phyloP scores from a whole-genome alignment of 1,140 invertebrate species.

The Atopsyche davidsoni region DNA sequence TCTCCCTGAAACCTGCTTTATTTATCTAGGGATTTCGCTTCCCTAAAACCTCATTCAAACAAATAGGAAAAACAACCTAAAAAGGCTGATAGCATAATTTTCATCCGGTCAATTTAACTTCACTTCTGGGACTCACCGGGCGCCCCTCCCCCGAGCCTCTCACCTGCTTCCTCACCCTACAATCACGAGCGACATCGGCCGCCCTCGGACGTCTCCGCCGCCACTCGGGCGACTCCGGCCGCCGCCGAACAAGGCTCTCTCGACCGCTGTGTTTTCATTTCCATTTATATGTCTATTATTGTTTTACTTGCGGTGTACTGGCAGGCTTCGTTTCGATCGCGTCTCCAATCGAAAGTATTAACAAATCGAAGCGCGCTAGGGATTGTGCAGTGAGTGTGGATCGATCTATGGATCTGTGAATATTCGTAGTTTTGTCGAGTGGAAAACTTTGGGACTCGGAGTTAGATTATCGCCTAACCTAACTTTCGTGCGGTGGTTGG shows the following conservation, averaged over 20 bases:
- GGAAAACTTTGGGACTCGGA: not conserved
- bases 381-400: not conserved
- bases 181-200: conserved; percentile 13
- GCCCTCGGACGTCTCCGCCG: conserved; percentile 10
- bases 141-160: not conserved
- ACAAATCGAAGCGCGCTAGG: not conserved
- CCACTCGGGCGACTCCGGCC: conserved; percentile 16
- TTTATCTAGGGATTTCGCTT: not conserved
- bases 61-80: no score
- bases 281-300: conserved; percentile 30
- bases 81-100: not conserved
- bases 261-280: conserved; percentile 29
- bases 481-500: conserved; percentile 10
- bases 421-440: no score
- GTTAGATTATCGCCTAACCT: conserved; percentile 11
- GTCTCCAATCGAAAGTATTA: not conserved
- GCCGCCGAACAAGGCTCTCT: conserved; percentile 12
- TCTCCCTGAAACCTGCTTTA: not conserved
- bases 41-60: no score
- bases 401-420: not conserved
- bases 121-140: not conserved
- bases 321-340: conserved; percentile 13
- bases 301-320: conserved; percentile 28
- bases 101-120: not conserved
- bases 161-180: no score